These are phyloP conservation scores for Proisotoma minuta DNA, from an alignment of 2,888 invertebrate species.

Conservation along the genomic window DNA sequence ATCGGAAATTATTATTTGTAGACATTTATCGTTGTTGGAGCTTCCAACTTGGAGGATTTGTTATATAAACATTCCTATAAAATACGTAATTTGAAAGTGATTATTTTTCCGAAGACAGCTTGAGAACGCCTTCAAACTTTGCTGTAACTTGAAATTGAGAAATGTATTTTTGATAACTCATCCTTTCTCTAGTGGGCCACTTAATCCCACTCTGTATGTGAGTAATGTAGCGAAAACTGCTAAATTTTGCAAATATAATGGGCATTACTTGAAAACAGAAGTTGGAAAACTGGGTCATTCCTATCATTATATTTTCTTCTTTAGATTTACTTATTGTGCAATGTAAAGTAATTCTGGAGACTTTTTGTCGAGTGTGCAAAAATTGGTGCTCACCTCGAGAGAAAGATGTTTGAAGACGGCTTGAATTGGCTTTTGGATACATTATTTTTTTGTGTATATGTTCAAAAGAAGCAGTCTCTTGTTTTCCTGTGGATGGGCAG, in stretches of 20 bases:
- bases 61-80: too few species aligned
- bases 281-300: constrained; percentile 20
- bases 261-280: constrained; percentile 19
- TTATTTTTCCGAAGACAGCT: constrained; percentile 2
- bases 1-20: too few species aligned
- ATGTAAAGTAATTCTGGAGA: background rate
- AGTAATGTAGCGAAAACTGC: constrained; percentile 16
- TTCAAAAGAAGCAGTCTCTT: background rate
- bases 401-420: constrained; percentile 10
- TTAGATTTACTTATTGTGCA: background rate
- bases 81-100: constrained; percentile 11
- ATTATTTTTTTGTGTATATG: background rate
- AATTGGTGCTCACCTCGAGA: constrained; percentile 17
- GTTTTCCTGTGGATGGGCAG: constrained; percentile 2
- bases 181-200: background rate
- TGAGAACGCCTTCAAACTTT: constrained; percentile 2
- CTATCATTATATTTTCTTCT: constrained; percentile 9
- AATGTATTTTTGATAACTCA: constrained; percentile 13
- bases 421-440: constrained; percentile 5
- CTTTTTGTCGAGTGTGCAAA: constrained; percentile 14
- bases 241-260: constrained; percentile 22
- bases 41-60: too few species aligned
- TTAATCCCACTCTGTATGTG: background rate
- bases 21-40: too few species aligned
- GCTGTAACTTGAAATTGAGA: constrained; percentile 10